phyloP scores from a whole-genome alignment of 53 echinoderm and acorn worm genomes.

The Luidia sarsii region DNA sequence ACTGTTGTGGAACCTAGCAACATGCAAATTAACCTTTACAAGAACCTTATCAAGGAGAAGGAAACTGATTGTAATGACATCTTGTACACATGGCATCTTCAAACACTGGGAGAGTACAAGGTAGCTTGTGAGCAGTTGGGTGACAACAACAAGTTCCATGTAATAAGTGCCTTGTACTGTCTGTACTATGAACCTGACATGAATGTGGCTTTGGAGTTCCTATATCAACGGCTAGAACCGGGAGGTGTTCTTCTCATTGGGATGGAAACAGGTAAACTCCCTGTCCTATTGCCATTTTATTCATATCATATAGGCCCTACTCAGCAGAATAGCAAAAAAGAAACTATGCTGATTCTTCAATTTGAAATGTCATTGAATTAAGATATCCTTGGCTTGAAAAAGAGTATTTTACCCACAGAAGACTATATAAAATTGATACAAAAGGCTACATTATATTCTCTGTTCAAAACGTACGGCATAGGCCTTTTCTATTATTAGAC shows the following conservation, averaged over 20 bases:
- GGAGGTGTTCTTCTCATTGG: conserved; percentile 57
- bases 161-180: conserved; percentile 73
- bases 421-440: too few species aligned
- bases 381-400: too few species aligned
- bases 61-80: background rate
- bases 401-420: too few species aligned
- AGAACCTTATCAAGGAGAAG: conserved; percentile 32
- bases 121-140: background rate
- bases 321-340: too few species aligned
- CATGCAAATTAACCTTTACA: conserved; percentile 51
- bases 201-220: conserved; percentile 31
- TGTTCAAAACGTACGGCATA: too few species aligned
- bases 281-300: too few species aligned
- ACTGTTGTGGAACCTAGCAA: conserved; percentile 69
- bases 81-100: conserved; percentile 46
- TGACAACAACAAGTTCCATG: conserved; percentile 44
- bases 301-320: too few species aligned
- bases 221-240: conserved; percentile 54
- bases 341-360: too few species aligned
- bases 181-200: conserved; percentile 68
- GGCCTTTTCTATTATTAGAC: too few species aligned
- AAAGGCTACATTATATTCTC: too few species aligned
- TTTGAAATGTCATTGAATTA: too few species aligned
- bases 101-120: conserved; percentile 55
- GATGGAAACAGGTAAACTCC: conserved; percentile 66